phyloP scores from a whole-genome alignment of 2,888 invertebrate genomes.

The Apodemia duryi region DNA sequence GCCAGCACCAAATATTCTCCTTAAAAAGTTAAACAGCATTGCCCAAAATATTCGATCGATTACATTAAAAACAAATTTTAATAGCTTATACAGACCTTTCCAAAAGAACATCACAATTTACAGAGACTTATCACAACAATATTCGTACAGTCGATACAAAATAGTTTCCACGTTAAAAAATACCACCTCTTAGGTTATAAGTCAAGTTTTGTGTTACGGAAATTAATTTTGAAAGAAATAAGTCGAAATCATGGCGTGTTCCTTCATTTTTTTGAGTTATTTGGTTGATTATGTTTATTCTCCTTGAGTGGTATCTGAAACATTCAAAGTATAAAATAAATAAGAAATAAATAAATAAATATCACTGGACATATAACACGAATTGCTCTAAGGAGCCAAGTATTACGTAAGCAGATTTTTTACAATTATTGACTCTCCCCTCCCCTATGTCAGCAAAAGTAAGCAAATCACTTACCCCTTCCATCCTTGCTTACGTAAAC shows the following conservation, averaged over 20 bases:
- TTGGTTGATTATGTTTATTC: slow-evolving; percentile 38
- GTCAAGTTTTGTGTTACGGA: background rate
- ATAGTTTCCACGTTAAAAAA: background rate
- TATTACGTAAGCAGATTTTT: too few relatives aligned
- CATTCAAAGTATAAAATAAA: slow-evolving; percentile 12
- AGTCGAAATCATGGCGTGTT: background rate
- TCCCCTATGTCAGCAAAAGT: too few relatives aligned
- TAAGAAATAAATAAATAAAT: too few relatives aligned
- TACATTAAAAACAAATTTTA: too few relatives aligned
- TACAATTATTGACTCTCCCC: too few relatives aligned
- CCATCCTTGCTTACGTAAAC: too few relatives aligned
- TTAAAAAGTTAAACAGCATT: too few relatives aligned
- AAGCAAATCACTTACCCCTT: background rate
- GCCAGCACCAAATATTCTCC: too few relatives aligned
- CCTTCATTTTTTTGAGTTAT: slow-evolving; percentile 44
- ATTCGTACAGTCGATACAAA: background rate
- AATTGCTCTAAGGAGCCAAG: too few relatives aligned
- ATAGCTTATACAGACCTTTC: too few relatives aligned
- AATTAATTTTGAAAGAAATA: slow-evolving; percentile 1
- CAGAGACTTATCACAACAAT: background rate
- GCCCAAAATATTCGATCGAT: too few relatives aligned
- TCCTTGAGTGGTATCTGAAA: slow-evolving; percentile 58
- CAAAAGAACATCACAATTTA: background rate
- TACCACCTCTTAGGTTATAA: background rate
- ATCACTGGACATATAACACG: too few relatives aligned